Conservation (phyloP, 2,888 invertebrate genomes). For the Harpalus rubripes region DNA sequence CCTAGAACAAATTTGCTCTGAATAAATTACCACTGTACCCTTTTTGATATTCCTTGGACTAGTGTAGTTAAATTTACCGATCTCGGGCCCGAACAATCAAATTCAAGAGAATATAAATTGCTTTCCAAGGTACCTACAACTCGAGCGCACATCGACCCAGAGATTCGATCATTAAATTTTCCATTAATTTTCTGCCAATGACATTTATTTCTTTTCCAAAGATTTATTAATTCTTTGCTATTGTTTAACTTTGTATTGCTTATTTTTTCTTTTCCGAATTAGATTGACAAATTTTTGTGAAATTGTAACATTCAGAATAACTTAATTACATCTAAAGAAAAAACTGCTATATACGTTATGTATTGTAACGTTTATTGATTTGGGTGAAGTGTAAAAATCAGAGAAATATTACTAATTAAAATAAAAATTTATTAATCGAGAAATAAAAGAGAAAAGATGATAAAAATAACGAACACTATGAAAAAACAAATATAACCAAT, state of each 20-base stretch:
- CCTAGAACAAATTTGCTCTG: too few relatives aligned
- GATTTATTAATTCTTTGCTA: background rate
- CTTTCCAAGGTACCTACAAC: slow-evolving; percentile 21
- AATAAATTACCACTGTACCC: background rate
- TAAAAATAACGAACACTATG: too few relatives aligned
- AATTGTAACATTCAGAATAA: too few relatives aligned
- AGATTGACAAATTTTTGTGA: too few relatives aligned
- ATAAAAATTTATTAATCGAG: too few relatives aligned
- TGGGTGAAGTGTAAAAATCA: too few relatives aligned
- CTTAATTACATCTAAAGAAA: too few relatives aligned
- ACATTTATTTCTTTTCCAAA: slow-evolving; percentile 13
- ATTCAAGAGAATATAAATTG: slow-evolving; percentile 36
- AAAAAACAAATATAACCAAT: too few relatives aligned
- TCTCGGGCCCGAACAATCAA: background rate
- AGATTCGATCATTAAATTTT: slow-evolving; percentile 45
- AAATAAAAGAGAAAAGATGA: too few relatives aligned
- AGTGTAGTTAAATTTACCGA: background rate
- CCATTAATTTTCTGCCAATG: slow-evolving; percentile 53
- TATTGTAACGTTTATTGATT: too few relatives aligned
- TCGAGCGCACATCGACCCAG: slow-evolving; percentile 15
- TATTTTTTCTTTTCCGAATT: background rate
- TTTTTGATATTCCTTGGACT: background rate
- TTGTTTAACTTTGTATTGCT: background rate
- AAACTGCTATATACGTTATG: too few relatives aligned
- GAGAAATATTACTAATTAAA: too few relatives aligned